Conservation (phyloP, 1,140 invertebrate genomes). For the Ctenoplectra terminalis region DNA sequence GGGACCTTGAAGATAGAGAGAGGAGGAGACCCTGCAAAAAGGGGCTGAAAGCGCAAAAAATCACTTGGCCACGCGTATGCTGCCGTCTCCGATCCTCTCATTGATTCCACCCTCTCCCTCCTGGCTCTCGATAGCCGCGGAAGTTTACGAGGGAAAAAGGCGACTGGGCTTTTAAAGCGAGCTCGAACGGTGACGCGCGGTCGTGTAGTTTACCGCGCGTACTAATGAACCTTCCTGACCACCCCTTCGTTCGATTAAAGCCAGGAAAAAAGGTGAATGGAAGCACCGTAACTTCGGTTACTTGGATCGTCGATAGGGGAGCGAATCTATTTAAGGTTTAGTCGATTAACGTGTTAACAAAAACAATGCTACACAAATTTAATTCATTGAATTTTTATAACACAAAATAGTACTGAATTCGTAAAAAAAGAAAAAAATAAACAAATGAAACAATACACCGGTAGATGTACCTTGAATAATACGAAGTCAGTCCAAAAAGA, state of each 20-base stretch:
- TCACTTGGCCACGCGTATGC: slow-evolving; percentile 73
- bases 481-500: too few relatives aligned
- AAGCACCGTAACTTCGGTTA: not conserved
- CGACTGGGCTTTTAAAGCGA: slow-evolving; percentile 55
- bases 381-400: too few relatives aligned
- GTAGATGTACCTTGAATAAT: too few relatives aligned
- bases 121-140: slow-evolving; percentile 32
- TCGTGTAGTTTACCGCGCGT: slow-evolving; percentile 46
- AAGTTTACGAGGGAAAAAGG: slow-evolving; percentile 53
- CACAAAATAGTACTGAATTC: too few relatives aligned
- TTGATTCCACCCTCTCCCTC: slow-evolving; percentile 35
- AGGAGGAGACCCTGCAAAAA: slow-evolving; percentile 32
- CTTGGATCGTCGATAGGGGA: not conserved
- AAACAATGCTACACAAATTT: not conserved
- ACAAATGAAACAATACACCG: too few relatives aligned
- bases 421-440: too few relatives aligned
- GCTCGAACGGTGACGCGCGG: slow-evolving; percentile 35
- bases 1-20: not conserved
- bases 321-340: not conserved
- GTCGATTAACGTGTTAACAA: not conserved
- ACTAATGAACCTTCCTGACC: slow-evolving; percentile 42
- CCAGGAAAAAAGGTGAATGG: not conserved
- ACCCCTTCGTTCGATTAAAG: slow-evolving; percentile 19
- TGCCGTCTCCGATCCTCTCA: slow-evolving; percentile 38
- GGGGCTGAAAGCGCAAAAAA: slow-evolving; percentile 70